Conservation (phyloP, 2,888 invertebrate species). For the Sinohyriopsis cumingii region DNA sequence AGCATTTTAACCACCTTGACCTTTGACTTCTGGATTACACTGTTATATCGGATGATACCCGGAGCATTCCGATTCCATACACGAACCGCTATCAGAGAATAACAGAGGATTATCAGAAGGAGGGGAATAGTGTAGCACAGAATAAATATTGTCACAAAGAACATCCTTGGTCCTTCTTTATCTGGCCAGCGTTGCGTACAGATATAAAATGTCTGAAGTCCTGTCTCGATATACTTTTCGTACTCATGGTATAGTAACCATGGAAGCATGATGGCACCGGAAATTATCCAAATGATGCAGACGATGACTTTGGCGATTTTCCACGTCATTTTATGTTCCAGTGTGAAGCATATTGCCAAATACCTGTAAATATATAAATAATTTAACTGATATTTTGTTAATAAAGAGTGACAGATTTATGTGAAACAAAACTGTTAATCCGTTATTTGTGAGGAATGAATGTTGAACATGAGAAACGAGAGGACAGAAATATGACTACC, state of each 20-base stretch:
- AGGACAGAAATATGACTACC: too few relatives aligned
- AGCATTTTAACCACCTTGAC: slow-evolving; percentile 96
- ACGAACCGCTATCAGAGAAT: slow-evolving; percentile 91
- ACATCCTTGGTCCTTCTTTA: slow-evolving; percentile 84
- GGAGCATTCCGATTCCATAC: slow-evolving; percentile 91
- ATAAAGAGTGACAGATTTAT: too few relatives aligned
- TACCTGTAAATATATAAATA: slow-evolving; percentile 80
- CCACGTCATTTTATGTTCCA: slow-evolving; percentile 92
- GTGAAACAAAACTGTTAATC: too few relatives aligned
- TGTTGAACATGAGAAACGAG: too few relatives aligned
- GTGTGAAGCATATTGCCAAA: slow-evolving; percentile 94
- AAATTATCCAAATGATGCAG: slow-evolving; percentile 90
- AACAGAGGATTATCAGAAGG: slow-evolving; percentile 91
- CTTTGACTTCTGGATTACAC: slow-evolving; percentile 83
- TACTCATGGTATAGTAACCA: slow-evolving; percentile 91
- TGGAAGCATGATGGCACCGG: slow-evolving; percentile 87
- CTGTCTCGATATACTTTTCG: slow-evolving; percentile 6
- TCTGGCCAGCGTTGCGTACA: slow-evolving; percentile 82
- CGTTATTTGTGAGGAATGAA: too few relatives aligned
- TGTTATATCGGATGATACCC: slow-evolving; percentile 82
- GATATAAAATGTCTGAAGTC: slow-evolving; percentile 30
- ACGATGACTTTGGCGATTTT: slow-evolving; percentile 90
- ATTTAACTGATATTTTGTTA: too few relatives aligned
- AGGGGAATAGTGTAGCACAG: slow-evolving; percentile 93
- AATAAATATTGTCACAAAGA: slow-evolving; percentile 89